Evolutionary conservation across 2,888 invertebrate species (phyloP).

Genomic region (Acrocera orbiculus): DNA sequence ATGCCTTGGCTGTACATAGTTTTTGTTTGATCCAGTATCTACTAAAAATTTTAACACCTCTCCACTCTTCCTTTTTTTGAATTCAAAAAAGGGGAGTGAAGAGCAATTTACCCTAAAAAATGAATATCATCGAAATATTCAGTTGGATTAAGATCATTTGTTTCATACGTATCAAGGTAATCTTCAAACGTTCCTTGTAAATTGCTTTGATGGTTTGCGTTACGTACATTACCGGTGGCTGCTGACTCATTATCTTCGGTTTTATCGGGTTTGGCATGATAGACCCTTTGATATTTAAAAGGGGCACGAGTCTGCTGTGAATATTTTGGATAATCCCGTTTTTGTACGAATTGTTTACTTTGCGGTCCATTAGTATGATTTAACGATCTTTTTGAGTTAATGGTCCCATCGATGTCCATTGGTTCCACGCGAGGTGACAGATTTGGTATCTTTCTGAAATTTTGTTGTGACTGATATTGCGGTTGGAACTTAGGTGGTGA

Average conservation of each 20-base stretch:
- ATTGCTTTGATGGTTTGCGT: background rate
- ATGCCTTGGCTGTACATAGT: constrained; percentile 10
- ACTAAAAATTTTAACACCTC: constrained; percentile 12
- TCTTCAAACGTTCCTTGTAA: too few relatives aligned
- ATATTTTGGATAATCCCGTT: too few relatives aligned
- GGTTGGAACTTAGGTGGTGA: too few relatives aligned
- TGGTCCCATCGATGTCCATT: too few relatives aligned
- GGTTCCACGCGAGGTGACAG: too few relatives aligned
- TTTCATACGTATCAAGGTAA: too few relatives aligned
- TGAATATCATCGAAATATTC: constrained; percentile 7
- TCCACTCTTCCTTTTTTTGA: constrained; percentile 10
- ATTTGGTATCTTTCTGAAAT: too few relatives aligned
- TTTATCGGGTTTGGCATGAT: background rate
- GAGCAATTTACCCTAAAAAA: constrained; percentile 14
- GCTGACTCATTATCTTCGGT: background rate
- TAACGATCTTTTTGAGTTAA: too few relatives aligned
- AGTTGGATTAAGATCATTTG: too few relatives aligned
- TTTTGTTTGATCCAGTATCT: constrained; percentile 12
- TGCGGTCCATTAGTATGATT: too few relatives aligned
- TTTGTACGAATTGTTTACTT: too few relatives aligned
- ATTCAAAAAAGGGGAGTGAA: constrained; percentile 13
- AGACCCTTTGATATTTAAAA: constrained; percentile 3
- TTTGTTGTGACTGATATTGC: background rate
- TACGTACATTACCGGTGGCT: background rate
- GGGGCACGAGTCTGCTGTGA: too few relatives aligned